Conservation (phyloP, 92 coral and sea anemone genomes). For the Porites divaricata region DNA sequence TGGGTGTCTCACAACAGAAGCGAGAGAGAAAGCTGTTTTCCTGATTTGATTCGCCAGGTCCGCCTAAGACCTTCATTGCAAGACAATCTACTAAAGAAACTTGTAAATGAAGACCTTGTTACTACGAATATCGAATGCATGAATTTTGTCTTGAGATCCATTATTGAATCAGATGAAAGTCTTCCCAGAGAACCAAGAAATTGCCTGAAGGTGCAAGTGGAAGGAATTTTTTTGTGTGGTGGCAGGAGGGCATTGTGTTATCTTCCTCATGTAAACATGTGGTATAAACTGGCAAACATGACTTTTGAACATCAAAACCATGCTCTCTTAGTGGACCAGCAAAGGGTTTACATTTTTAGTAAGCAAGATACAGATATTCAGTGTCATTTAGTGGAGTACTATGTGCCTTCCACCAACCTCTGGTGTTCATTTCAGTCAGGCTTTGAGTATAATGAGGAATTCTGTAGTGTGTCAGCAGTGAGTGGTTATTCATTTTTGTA, state of each 20-base stretch:
- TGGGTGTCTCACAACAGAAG: slow-evolving; percentile 26
- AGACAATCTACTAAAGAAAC: neutral
- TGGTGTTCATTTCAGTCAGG: slow-evolving; percentile 2
- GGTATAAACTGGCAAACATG: neutral
- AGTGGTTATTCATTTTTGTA: neutral
- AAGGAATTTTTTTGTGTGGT: slow-evolving; percentile 1
- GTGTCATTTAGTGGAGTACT: neutral
- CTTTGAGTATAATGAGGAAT: neutral
- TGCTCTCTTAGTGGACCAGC: neutral
- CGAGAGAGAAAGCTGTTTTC: slow-evolving; percentile 16
- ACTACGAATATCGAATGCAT: neutral
- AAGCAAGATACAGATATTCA: neutral
- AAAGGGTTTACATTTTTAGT: neutral
- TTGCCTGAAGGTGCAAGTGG: neutral
- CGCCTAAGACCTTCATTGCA: neutral
- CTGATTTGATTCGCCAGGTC: neutral
- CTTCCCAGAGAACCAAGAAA: neutral
- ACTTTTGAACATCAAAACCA: slow-evolving; percentile 12
- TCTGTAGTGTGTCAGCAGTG: neutral
- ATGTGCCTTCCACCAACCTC: neutral
- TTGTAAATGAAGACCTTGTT: neutral
- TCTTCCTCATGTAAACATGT: neutral
- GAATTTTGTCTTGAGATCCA: neutral
- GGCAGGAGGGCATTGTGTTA: neutral
- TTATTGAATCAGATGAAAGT: neutral